These are phyloP conservation scores for Drosophila anomalata DNA, from an alignment of 2,888 invertebrate genomes.

Conservation along the genomic window DNA sequence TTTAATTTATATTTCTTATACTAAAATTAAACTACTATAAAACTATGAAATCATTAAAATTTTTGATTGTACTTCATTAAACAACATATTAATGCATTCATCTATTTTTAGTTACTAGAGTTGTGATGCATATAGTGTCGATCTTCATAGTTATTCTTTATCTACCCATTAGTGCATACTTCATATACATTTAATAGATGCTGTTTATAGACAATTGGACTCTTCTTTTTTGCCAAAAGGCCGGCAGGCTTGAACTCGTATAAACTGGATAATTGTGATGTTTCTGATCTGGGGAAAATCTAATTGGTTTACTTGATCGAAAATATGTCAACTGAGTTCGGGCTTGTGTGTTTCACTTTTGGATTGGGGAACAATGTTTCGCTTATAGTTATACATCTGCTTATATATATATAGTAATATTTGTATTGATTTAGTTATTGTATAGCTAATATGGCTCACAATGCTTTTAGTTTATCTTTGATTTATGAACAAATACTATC, in stretches of 20 bases:
- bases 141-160: not conserved
- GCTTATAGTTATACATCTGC: slow-evolving; percentile 1
- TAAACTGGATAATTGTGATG: not conserved
- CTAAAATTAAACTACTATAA: slow-evolving; percentile 73
- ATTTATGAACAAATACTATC: not conserved
- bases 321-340: not conserved
- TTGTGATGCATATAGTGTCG: slow-evolving; percentile 1
- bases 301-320: slow-evolving; percentile 1
- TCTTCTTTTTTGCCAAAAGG: slow-evolving; percentile 1
- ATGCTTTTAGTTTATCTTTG: slow-evolving; percentile 1
- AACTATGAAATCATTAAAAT: slow-evolving; percentile 62
- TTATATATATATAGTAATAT: not conserved
- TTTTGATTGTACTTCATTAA: slow-evolving; percentile 29
- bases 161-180: not conserved
- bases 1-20: slow-evolving; percentile 81
- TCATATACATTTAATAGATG: not conserved
- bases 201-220: slow-evolving; percentile 1
- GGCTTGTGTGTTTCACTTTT: not conserved
- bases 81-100: slow-evolving; percentile 7
- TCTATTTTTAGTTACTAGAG: slow-evolving; percentile 15
- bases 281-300: not conserved
- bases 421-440: not conserved
- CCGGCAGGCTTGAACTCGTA: slow-evolving; percentile 1
- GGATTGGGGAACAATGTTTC: slow-evolving; percentile 2
- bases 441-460: slow-evolving; percentile 9